Evolutionary conservation across 2,797 vertebrate species (phyloP).

Genomic region (Poecilia picta): DNA sequence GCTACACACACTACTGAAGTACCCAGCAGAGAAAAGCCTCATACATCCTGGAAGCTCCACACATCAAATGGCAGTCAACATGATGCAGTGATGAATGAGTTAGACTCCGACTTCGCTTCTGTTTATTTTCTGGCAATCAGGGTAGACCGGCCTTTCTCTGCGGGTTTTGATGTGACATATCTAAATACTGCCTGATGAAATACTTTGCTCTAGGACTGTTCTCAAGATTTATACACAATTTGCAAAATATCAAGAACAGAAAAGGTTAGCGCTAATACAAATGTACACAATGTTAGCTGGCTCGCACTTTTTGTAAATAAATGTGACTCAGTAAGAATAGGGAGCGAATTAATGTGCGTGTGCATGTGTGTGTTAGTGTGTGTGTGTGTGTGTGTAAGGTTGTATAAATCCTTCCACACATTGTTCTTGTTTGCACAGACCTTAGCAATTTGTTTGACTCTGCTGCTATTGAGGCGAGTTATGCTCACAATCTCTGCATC

Average conservation of each 20-base stretch:
- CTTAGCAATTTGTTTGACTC: constrained; percentile 76
- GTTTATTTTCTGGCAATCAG: constrained; percentile 78
- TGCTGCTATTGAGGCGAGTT: constrained; percentile 65
- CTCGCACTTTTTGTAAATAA: constrained; percentile 51
- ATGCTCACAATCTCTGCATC: constrained; percentile 60
- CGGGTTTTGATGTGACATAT: constrained; percentile 52
- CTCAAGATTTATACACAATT: constrained; percentile 44
- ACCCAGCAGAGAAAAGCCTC: constrained; percentile 57
- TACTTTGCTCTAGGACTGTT: constrained; percentile 39
- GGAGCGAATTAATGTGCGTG: constrained; percentile 8
- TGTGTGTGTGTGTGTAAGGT: neutral
- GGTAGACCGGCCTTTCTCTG: constrained; percentile 36
- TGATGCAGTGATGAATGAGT: constrained; percentile 70
- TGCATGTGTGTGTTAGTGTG: neutral
- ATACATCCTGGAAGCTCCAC: constrained; percentile 34
- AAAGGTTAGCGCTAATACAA: constrained; percentile 41
- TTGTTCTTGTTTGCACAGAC: constrained; percentile 79
- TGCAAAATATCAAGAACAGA: constrained; percentile 30
- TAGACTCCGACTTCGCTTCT: constrained; percentile 33
- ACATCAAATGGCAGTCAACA: constrained; percentile 58
- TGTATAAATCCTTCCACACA: constrained; percentile 67
- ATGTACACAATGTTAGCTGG: constrained; percentile 31
- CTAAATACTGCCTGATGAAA: constrained; percentile 66
- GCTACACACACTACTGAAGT: constrained; percentile 2
- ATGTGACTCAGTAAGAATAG: constrained; percentile 43